Evolutionary conservation across 1,140 invertebrate genomes (phyloP).

Genomic region (Zaprionus gabonicus): DNA sequence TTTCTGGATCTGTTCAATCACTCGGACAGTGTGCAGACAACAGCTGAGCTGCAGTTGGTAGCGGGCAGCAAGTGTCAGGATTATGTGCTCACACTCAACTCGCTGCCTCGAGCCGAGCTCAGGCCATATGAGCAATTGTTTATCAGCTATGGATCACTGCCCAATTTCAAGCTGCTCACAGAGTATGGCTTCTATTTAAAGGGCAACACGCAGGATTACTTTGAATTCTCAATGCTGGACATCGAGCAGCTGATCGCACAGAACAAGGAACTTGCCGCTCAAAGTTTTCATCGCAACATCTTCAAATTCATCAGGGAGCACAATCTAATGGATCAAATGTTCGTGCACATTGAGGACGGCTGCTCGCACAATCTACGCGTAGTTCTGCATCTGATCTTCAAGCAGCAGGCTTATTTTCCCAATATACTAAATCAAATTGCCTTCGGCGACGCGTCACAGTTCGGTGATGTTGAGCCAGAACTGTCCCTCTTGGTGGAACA

Average conservation of each 20-base stretch:
- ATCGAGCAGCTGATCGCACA: slow-evolving; percentile 82
- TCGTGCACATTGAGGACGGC: slow-evolving; percentile 81
- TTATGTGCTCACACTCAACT: slow-evolving; percentile 85
- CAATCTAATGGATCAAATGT: slow-evolving; percentile 84
- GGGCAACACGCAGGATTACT: slow-evolving; percentile 87
- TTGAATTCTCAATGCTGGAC: slow-evolving; percentile 85
- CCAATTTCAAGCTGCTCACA: slow-evolving; percentile 88
- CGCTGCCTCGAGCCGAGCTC: slow-evolving; percentile 84
- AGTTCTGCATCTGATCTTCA: slow-evolving; percentile 83
- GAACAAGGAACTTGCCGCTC: slow-evolving; percentile 62
- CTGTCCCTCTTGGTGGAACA: slow-evolving; percentile 54
- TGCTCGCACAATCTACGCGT: slow-evolving; percentile 85
- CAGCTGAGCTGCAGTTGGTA: slow-evolving; percentile 79
- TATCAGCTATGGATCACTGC: slow-evolving; percentile 90
- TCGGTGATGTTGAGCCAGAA: slow-evolving; percentile 63
- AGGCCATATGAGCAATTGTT: slow-evolving; percentile 88
- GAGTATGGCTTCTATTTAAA: slow-evolving; percentile 91
- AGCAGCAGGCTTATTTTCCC: slow-evolving; percentile 69
- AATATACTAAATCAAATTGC: slow-evolving; percentile 81
- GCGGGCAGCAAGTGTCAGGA: slow-evolving; percentile 45
- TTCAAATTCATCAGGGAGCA: slow-evolving; percentile 86
- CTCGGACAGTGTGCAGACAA: slow-evolving; percentile 85
- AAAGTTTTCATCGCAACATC: slow-evolving; percentile 75
- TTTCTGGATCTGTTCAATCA: slow-evolving; percentile 93
- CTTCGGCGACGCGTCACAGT: slow-evolving; percentile 69